These are phyloP conservation scores for Drosophila grimshawi DNA, from an alignment of 1,140 invertebrate species.

Conservation along the genomic window DNA sequence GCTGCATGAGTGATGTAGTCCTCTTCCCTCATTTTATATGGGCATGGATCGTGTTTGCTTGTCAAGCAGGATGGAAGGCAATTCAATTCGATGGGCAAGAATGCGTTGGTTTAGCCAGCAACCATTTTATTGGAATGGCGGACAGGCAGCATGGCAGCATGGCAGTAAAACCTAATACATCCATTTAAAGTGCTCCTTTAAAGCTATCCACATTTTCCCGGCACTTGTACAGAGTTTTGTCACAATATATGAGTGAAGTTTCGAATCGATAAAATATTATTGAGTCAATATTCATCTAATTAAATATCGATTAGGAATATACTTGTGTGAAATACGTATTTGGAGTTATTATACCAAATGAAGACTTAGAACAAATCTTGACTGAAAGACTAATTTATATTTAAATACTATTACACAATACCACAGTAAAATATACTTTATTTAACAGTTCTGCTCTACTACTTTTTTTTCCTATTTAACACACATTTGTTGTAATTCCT, in stretches of 20 bases:
- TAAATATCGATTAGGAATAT: too few species aligned
- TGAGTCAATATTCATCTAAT: too few species aligned
- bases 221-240: background rate
- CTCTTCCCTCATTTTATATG: background rate
- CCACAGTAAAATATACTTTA: too few species aligned
- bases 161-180: slow-evolving; percentile 1
- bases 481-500: slow-evolving; percentile 1
- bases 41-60: slow-evolving; percentile 21
- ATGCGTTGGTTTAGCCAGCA: slow-evolving; percentile 8
- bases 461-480: background rate
- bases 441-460: too few species aligned
- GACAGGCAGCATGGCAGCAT: background rate
- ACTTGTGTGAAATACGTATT: too few species aligned
- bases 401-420: background rate
- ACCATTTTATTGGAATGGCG: slow-evolving; percentile 19
- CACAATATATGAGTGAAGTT: background rate
- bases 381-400: background rate
- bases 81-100: slow-evolving; percentile 31
- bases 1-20: slow-evolving; percentile 9
- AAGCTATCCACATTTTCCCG: background rate
- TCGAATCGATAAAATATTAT: too few species aligned
- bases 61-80: slow-evolving; percentile 1
- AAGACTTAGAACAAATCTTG: too few species aligned
- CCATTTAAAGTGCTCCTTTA: slow-evolving; percentile 14
- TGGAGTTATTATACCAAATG: too few species aligned